These are phyloP conservation scores for Drosophila guanche DNA, from an alignment of 1,140 invertebrate species.

Conservation along the genomic window DNA sequence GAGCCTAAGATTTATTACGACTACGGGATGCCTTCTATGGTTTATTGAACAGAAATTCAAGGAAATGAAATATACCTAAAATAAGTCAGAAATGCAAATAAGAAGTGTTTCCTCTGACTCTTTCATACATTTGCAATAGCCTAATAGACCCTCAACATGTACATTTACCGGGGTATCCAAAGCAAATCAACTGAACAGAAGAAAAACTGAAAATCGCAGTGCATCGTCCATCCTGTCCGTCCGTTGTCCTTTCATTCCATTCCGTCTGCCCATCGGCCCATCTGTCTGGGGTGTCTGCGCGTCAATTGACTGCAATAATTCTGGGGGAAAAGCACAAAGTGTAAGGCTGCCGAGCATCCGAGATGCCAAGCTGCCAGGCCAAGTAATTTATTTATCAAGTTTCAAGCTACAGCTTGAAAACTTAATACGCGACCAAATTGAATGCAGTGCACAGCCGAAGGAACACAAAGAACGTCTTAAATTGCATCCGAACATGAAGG, in stretches of 20 bases:
- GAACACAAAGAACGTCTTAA: conserved; percentile 16
- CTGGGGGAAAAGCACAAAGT: conserved; percentile 72
- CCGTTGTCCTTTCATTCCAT: background rate
- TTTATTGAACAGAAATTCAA: too few species aligned
- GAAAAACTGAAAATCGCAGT: conserved; percentile 58
- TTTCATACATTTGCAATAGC: too few species aligned
- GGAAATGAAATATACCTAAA: too few species aligned
- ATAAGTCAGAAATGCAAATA: too few species aligned
- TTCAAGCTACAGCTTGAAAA: conserved; percentile 79
- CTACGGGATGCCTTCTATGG: too few species aligned
- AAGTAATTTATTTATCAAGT: conserved; percentile 82
- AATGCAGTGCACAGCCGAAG: conserved; percentile 45
- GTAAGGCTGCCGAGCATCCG: conserved; percentile 34
- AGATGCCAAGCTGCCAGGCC: conserved; percentile 29
- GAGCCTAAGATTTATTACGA: background rate
- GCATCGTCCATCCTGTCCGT: conserved; percentile 29
- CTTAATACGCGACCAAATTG: conserved; percentile 78
- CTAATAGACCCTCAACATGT: too few species aligned
- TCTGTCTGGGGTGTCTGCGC: conserved; percentile 38
- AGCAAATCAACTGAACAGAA: conserved; percentile 40
- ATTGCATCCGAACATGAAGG: background rate
- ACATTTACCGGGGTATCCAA: background rate
- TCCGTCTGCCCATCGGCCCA: background rate
- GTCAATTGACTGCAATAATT: conserved; percentile 82
- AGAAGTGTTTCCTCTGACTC: too few species aligned